Conservation (phyloP, 1,140 invertebrate species). For the Doryteuthis pealeii region DNA sequence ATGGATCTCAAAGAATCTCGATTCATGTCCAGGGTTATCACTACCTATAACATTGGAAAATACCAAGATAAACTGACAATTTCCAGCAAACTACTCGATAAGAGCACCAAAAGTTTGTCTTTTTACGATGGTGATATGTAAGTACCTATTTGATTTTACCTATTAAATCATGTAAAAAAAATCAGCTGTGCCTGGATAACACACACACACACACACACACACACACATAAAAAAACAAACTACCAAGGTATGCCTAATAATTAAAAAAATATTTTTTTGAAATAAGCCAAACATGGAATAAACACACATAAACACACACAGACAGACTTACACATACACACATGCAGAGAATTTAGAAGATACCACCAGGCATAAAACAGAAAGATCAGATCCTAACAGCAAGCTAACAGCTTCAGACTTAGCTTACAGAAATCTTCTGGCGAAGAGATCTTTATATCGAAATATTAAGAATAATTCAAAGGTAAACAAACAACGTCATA, state of each 20-base stretch:
- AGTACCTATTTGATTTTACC: background rate
- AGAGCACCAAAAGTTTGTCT: slow-evolving; percentile 11
- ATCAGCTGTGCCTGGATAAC: background rate
- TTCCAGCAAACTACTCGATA: slow-evolving; percentile 17
- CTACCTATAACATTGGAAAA: slow-evolving; percentile 1
- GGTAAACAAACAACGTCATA: no score
- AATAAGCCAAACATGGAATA: no score
- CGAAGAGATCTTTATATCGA: no score
- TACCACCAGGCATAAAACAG: no score
- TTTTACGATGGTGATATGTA: slow-evolving; percentile 20
- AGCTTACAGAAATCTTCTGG: no score
- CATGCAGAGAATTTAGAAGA: no score
- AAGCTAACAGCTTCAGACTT: no score
- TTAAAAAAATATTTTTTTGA: no score
- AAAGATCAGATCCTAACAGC: no score
- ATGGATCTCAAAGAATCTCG: background rate
- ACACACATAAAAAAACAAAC: no score
- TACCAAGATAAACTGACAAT: slow-evolving; percentile 13
- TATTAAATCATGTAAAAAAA: background rate
- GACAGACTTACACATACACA: background rate
- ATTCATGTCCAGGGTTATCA: slow-evolving; percentile 13
- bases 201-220: background rate
- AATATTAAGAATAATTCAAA: no score
- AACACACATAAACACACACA: background rate
- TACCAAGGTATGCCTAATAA: no score